These are phyloP conservation scores for Drosophila rhopaloa DNA, from an alignment of 1,140 invertebrate genomes.

Conservation along the genomic window DNA sequence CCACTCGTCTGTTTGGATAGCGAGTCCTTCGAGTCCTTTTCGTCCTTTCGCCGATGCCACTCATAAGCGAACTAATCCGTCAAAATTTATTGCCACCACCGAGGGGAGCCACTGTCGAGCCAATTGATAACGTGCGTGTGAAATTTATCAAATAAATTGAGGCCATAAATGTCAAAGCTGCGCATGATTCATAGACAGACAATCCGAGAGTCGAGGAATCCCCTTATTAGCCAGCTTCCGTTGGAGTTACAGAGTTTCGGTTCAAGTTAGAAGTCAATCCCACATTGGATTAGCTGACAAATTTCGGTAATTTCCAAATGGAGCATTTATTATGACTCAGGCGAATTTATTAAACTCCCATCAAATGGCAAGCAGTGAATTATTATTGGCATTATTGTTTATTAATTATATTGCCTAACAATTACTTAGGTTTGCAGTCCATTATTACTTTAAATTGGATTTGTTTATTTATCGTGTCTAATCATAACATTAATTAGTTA, in stretches of 20 bases:
- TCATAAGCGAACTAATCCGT: slow-evolving; percentile 81
- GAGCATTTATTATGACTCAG: background rate
- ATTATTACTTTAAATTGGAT: no score
- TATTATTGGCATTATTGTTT: background rate
- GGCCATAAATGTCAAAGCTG: slow-evolving; percentile 80
- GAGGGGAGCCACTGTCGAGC: slow-evolving; percentile 43
- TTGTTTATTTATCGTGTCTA: no score
- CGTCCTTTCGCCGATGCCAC: slow-evolving; percentile 59
- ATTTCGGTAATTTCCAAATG: slow-evolving; percentile 46
- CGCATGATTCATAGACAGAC: slow-evolving; percentile 72
- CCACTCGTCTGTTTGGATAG: slow-evolving; percentile 22
- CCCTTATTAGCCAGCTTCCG: slow-evolving; percentile 68
- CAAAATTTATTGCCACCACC: slow-evolving; percentile 79
- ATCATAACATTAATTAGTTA: no score
- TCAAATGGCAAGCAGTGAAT: slow-evolving; percentile 38
- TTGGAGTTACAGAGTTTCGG: slow-evolving; percentile 6
- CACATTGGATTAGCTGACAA: slow-evolving; percentile 56
- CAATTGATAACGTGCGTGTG: slow-evolving; percentile 83
- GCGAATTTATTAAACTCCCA: slow-evolving; percentile 56
- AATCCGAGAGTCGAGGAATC: slow-evolving; percentile 8
- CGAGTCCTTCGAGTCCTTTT: background rate
- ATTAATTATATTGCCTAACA: background rate
- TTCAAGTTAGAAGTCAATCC: slow-evolving; percentile 42
- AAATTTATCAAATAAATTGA: slow-evolving; percentile 83
- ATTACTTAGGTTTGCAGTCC: no score